These are phyloP conservation scores for Intellagama lesueurii DNA, from an alignment of 2,797 vertebrate genomes.

Conservation along the genomic window DNA sequence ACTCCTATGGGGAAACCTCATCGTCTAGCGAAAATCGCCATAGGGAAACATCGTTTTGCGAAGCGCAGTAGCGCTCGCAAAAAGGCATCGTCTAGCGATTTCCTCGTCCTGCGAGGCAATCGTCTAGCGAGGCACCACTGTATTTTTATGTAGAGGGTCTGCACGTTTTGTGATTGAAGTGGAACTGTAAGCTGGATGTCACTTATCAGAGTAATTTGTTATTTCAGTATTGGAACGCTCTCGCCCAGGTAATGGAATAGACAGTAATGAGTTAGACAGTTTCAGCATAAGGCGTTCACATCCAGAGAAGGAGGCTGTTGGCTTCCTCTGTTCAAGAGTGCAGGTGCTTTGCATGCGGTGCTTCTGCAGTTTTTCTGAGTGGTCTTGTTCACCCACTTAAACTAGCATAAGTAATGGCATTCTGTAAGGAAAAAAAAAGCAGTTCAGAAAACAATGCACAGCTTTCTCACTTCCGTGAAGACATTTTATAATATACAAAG, in stretches of 20 bases:
- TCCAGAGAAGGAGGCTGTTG: background rate
- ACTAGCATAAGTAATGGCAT: background rate
- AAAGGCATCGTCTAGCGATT: too few relatives aligned
- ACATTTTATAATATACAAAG: background rate
- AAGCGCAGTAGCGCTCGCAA: too few relatives aligned
- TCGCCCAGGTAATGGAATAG: background rate
- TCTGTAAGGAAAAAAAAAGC: background rate
- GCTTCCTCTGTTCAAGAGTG: background rate
- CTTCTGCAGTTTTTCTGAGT: background rate
- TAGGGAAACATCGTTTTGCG: too few relatives aligned
- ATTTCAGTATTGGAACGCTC: background rate
- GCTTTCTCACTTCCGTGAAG: background rate
- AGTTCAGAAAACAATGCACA: background rate
- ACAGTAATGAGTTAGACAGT: background rate
- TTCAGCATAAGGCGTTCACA: background rate
- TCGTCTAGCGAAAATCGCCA: too few relatives aligned
- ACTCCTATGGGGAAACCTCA: too few relatives aligned
- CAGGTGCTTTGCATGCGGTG: background rate
- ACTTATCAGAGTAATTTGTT: background rate
- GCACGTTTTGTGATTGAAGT: background rate
- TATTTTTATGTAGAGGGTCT: background rate
- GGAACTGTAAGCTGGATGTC: background rate
- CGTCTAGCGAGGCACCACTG: too few relatives aligned
- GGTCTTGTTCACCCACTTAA: background rate
- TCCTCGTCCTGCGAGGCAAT: too few relatives aligned